Base-by-base conservation (phyloP, 2,113 vertebrate species). In the Acanthisitta chloris region DNA sequence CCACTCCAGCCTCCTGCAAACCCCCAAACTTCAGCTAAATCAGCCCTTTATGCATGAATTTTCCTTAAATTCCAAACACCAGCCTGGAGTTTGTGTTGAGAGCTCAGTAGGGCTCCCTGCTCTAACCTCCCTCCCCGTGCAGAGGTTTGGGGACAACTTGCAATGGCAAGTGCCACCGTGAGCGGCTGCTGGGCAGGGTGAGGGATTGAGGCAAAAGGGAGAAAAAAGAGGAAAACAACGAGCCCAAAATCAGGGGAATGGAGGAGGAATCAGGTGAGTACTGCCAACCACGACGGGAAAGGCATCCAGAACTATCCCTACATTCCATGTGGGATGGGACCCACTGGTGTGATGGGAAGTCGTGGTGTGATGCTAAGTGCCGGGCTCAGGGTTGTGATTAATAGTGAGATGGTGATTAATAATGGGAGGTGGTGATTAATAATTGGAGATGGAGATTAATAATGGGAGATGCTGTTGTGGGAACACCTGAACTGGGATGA, bases 221-320 rank as follows among this genome's bases (percentile, higher is more conserved):
- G 23, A 11, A 23, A 38, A 12, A 57, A n/a, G 40, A 81, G 15
- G 55, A 55, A 58, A 74, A 25, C 17, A 33, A 31, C 0, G 0
- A 78, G n/a, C 65, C 45, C 55, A 36, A 46, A 49, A 17, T 14
- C 15, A 18, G 21, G 6, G 31, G 36, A 21, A 12, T 0, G 3
- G 40, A 59, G n/a, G 14, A 59, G n/a, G 28, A 81, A 17, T 1
- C 9, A 6, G 26, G 16, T 31, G 14, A 21, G 65, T 2, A 0
- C 2, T 16, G 48, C 49, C 77, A 28, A 51, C 19, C 24, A 13
- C 8, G 6, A 34, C 0, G 0, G 46, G 51, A 21, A 31, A 17
- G 1, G 5, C 4, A 1, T 17, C 4, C 3, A 0, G 2, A 26
- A 3, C 13, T 10, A 0, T 5, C 42, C 26, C 0, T 2, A 5